Base-by-base conservation (phyloP, 37 sponge, comb jelly and placozoan species). In the Lycopodina hypogea region DNA sequence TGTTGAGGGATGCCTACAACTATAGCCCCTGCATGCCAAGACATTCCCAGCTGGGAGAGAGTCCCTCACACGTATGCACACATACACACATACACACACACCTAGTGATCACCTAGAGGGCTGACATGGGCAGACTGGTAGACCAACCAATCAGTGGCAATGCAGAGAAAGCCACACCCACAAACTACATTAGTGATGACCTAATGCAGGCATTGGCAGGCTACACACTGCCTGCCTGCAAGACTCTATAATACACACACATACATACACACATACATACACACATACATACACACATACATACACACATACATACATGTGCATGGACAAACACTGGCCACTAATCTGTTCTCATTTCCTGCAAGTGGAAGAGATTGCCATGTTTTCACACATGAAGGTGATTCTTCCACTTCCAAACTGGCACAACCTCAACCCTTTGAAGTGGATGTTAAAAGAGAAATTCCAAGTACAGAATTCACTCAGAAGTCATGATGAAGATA, bases 11-110 rank as follows among this genome's bases (percentile, higher is more conserved):
- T 12, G 48, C 8, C 48, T 45, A 12, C 48, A 45, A 45, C 48
- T 9, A 45, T 9, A 45, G n/a, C 48, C 4, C 48, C 9, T 45
- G 48, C 48, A 45, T 45, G 48, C 9, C 48, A n/a, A n/a, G n/a
- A n/a, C n/a, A n/a, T n/a, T n/a, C n/a, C 9, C 8, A 45, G 8
- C 48, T 12, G 48, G 18, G 33, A 41, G 50, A 48, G 28, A 45
- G n/a, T 66, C 53, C 42, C 68, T 48, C 68, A 78, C 66, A 78
- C 68, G 65, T 32, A 61, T 68, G 65, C 78, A 78, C 78, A 66
- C 68, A 78, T 53, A 42, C 78, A 78, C 78, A 78, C 65, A 78
- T 66, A 78, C 78, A 63, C 56, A 74, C 45, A 78, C 66, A 65
- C 64, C 24, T 62, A 61, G 76, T 32, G 76, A 57, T 36, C 8